Percentiles rank a stretch among this genome's conserved stretches.
Conservation (phyloP, 2,888 invertebrate species). For the Caenorhabditis panamensis region DNA sequence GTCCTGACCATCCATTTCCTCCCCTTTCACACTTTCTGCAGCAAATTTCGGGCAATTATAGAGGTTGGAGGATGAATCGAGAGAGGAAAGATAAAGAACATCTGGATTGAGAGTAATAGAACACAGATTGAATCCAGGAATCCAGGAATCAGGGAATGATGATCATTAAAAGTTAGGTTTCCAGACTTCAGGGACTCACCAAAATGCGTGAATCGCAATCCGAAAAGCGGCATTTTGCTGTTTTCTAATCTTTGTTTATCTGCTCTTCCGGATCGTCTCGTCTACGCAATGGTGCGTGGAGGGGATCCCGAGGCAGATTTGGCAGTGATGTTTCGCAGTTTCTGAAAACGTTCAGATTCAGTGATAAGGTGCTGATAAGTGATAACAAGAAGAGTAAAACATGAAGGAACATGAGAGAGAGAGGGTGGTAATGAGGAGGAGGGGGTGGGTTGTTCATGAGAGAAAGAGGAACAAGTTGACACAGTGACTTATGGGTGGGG, state of each 20-base stretch:
- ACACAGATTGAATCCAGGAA: no score
- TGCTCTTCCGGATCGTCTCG: constrained; percentile 8
- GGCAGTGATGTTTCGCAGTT: constrained; percentile 50
- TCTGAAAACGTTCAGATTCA: constrained; percentile 26
- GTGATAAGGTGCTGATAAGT: constrained; percentile 18
- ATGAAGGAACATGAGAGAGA: not conserved
- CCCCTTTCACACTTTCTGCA: no score
- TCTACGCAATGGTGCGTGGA: constrained; percentile 12
- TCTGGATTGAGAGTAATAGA: no score
- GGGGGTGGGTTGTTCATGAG: not conserved
- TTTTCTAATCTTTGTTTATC: not conserved
- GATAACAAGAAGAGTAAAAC: constrained; percentile 9
- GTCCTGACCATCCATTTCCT: no score
- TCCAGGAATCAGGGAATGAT: no score
- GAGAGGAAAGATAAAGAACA: no score
- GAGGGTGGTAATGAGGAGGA: not conserved
- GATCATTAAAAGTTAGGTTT: no score
- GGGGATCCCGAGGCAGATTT: constrained; percentile 12
- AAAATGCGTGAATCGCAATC: constrained; percentile 61
- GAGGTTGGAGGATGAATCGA: no score
- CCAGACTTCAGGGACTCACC: constrained; percentile 39
- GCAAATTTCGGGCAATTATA: no score
- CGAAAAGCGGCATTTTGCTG: constrained; percentile 58
- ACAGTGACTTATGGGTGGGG: constrained; percentile 38
- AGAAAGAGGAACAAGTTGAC: constrained; percentile 39